Base-by-base conservation (phyloP, 1,140 invertebrate genomes). In the Drosophila kurseongensis region DNA sequence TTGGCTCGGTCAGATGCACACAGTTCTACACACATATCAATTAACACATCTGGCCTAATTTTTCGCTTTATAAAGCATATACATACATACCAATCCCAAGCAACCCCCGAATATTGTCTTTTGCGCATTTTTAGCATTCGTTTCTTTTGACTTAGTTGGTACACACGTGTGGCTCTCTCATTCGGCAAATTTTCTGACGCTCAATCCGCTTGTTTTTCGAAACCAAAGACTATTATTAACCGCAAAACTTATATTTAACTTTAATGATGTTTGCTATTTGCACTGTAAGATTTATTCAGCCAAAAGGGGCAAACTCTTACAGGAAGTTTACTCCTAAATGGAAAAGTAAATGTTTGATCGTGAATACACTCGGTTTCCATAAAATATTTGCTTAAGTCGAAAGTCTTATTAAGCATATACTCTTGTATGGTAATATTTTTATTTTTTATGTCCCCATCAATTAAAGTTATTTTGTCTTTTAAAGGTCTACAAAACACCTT, bases 41-140 rank as follows among this genome's bases (percentile, higher is more conserved):
- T 84, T 85, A 76, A 45, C 77, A 85, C 58, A 66, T 62, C 52
- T 80, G 61, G 60, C 52, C 72, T 75, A 85, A 63, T 73, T 83
- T 72, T 55, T 41, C 54, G 38, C 42, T 44, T 51, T 57, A 32
- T 62, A 50, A 51, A 51, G 27, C 29, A 51, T 47, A 4, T 4
- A 47, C 1, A 4, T 4, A 47, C 1, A 50, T 35, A 52, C 10
- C 13, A 12, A 65, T 40, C 44, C 41, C 44, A 18, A 66, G n/a
- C 61, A 57, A 48, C 47, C 65, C 38, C 45, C 60, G 14, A 42
- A n/a, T 23, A 58, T 38, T 29, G 41, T 65, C 29, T 47, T 57
- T 56, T 76, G 61, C 54, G 73, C 52, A 73, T 75, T 54, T 72
- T 45, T n/a, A 32, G 36, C 41, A 6, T 42, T 50, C 8, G 7